Evolutionary conservation across 2,113 vertebrate species (phyloP), one percentile per base, ranked within the genome.

Genomic region (Myotis lucifugus): DNA sequence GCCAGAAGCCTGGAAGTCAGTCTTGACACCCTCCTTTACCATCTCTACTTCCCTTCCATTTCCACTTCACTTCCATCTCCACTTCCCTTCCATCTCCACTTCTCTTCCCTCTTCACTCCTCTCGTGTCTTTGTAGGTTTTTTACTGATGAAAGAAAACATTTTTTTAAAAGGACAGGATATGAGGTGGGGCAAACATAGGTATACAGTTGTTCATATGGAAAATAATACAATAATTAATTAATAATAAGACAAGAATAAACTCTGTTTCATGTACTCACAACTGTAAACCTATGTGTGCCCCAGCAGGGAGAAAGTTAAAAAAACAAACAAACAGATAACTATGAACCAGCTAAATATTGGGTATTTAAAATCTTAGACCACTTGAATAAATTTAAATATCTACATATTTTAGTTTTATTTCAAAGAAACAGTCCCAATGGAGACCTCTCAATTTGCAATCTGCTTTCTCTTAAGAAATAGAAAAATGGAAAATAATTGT

Each of bases 311-410:
- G 15, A 83, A 83, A 84, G 0, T 61, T 12, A 19, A 72, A n/a
- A 61, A 59, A 19, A 82, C 13, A 13, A 23, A 17, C 56, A 3
- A 3, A 56, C 3, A 54, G 19, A 8, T 18, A 81, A 14, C 8
- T 34, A 69, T 67, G 12, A 73, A 78, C 10, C 21, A 66, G 19
- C 21, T 42, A 79, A 19, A 77, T 85, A 37, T 66, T 74, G 25
- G 34, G 5, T 54, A 73, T 82, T 64, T 88, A 48, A 69, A 42
- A 27, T 61, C 6, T 78, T 32, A 34, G 19, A 14, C 72, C 21
- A 13, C 54, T 79, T 89, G 11, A 92, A 92, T 3, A 90, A 46
- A 56, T 81, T 84, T 59, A 93, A 84, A 83, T 89, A 88, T 40
- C 46, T 85, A 23, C 3, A 34, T 52, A 91, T 54, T 87, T 91